These are phyloP conservation scores for Dicrurus megarhynchus DNA, from an alignment of 2,113 vertebrate species.

Conservation along the genomic window DNA sequence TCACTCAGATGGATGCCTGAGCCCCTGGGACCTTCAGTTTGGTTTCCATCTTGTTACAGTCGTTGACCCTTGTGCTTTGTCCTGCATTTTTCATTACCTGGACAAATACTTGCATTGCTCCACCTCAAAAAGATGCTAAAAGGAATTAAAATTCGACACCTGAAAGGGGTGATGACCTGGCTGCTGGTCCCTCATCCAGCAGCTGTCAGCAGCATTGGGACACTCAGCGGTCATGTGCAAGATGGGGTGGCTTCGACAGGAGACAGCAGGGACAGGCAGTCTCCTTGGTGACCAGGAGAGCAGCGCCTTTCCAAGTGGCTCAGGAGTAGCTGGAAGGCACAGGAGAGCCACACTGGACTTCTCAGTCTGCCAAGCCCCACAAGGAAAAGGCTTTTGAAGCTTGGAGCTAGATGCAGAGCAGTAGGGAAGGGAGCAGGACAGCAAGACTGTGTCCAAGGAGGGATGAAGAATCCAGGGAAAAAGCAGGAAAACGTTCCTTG, in stretches of 20 bases:
- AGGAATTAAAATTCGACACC: neutral
- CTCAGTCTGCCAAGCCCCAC: neutral
- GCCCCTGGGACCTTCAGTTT: neutral
- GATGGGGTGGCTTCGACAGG: rapidly evolving
- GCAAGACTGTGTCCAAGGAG: neutral
- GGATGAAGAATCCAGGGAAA: neutral
- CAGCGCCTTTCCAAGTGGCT: neutral
- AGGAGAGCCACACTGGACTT: neutral
- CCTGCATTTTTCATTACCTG: neutral
- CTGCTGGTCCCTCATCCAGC: neutral
- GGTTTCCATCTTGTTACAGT: neutral
- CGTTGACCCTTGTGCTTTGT: neutral
- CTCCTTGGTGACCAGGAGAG: neutral
- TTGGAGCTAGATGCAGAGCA: rapidly evolving
- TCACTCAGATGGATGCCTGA: neutral
- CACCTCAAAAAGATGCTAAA: neutral
- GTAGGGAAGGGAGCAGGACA: neutral
- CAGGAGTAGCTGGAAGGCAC: neutral
- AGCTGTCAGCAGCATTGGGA: neutral
- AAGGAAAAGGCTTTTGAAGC: neutral
- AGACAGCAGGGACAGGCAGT: neutral
- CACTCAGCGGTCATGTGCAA: rapidly evolving
- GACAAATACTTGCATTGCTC: neutral
- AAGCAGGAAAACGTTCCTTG: neutral
- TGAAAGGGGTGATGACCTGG: neutral